A percentile compares a stretch with the other conserved stretches of the same genome.
Conservation (phyloP, 2,113 vertebrate genomes). For the Caranx melampygus region DNA sequence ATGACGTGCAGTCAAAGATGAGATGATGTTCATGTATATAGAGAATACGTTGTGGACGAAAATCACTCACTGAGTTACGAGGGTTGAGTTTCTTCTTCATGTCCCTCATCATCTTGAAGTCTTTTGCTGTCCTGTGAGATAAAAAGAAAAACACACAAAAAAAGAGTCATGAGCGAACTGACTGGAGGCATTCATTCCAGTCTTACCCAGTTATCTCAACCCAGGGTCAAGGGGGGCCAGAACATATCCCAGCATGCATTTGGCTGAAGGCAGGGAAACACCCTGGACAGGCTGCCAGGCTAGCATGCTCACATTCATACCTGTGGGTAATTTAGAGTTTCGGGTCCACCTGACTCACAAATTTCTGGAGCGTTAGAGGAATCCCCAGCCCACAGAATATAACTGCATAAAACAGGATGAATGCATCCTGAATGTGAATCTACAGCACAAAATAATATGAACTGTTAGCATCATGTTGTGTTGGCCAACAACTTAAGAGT, state of each 20-base stretch:
- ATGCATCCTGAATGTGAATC: background rate
- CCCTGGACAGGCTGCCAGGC: constrained; percentile 61
- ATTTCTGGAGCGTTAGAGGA: constrained; percentile 18
- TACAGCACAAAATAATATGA: background rate
- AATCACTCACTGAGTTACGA: constrained; percentile 88
- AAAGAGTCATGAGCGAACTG: constrained; percentile 24
- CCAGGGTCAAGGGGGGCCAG: constrained; percentile 45
- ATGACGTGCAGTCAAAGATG: background rate
- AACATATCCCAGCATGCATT: constrained; percentile 73
- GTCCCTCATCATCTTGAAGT: constrained; percentile 92
- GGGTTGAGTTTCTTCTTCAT: constrained; percentile 95
- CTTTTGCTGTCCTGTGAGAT: constrained; percentile 88
- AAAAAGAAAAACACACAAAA: constrained; percentile 31
- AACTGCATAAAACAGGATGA: background rate
- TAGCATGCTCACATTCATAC: constrained; percentile 45
- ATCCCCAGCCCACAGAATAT: background rate
- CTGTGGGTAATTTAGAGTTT: constrained; percentile 38
- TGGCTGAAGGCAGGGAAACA: constrained; percentile 69
- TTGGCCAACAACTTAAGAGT: background rate
- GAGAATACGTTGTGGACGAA: background rate
- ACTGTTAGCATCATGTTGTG: background rate
- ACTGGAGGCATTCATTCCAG: constrained; percentile 57
- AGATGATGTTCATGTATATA: background rate
- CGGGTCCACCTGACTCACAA: constrained; percentile 21
- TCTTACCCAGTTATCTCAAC: constrained; percentile 27